Evolutionary conservation across 2,113 vertebrate species (phyloP), one percentile per base, ranked within the genome.

Genomic region (Eudorcas thomsonii): DNA sequence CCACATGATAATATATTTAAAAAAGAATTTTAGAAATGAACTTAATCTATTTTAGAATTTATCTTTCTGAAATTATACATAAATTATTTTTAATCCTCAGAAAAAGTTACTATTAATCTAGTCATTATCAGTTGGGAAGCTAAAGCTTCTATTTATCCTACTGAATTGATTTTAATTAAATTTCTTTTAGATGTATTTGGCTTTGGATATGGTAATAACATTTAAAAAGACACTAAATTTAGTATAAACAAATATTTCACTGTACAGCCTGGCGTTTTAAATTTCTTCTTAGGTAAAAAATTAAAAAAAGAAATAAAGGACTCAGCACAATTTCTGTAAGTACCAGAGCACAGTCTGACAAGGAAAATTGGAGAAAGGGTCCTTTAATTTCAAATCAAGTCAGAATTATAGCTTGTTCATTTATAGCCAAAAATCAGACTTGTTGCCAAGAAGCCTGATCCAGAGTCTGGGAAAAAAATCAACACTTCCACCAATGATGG

Each of bases 151-250:
- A 3, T 92, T 87, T 74, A 48, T 64, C 17, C 17, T 36, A 67
- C 23, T 83, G 28, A 91, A 93, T 71, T 95, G 55, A 21, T 67
- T 64, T 60, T 93, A 30, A 80, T 59, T 39, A 95, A 64, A 88
- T 43, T 50, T 3, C 5, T 52, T 82, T 87, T 57, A 77, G 23
- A 7, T 92, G 25, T 45, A 25, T 87, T 82, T 82, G 25, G 17
- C 17, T 95, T 74, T 91, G n/a, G 26, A 8, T 85, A 74, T 81
- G 26, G 7, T 77, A 97, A 45, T 19, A 78, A 17, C 8, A 19
- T 52, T 45, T 1, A 60, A 30, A 55, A 92, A 90, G 30, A 71
- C 7, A 54, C 21, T 88, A 43, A 7, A 88, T 55, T 54, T 50
- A 62, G 60, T 78, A 59, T 50, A 59, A 94, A 71, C 8, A 67